Conservation (phyloP, 2,797 vertebrate genomes). For the Sciurus carolinensis region DNA sequence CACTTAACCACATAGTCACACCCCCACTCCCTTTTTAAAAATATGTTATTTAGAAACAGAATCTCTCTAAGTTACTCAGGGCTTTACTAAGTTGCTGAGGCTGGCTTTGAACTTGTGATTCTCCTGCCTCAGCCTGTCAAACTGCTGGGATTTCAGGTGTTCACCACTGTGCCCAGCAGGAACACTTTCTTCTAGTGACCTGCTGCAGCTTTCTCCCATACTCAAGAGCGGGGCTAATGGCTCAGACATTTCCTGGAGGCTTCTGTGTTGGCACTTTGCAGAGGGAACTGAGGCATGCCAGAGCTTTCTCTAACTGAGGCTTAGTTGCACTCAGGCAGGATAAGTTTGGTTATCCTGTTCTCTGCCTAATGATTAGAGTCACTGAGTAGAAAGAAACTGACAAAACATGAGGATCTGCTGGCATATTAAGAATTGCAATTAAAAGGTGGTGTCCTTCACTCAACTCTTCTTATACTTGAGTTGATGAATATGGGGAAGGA, state of each 20-base stretch:
- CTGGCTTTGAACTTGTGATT: too few species aligned
- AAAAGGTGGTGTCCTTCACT: neutral
- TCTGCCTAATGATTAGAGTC: neutral
- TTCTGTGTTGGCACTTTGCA: neutral
- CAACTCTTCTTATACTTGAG: neutral
- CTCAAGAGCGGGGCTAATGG: neutral
- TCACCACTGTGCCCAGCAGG: neutral
- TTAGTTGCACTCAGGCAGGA: too few species aligned
- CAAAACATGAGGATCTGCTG: neutral
- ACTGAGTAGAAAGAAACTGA: neutral
- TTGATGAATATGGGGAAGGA: accelerated
- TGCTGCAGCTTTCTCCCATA: accelerated
- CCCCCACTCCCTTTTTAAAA: too few species aligned
- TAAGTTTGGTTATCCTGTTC: neutral
- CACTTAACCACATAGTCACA: too few species aligned
- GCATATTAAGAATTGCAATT: neutral
- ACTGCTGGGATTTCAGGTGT: too few species aligned
- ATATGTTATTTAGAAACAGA: too few species aligned
- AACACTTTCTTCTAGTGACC: neutral
- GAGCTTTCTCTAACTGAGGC: neutral
- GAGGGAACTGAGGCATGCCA: accelerated
- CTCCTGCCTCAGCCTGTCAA: too few species aligned
- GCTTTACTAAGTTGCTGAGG: too few species aligned
- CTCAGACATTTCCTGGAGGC: too few species aligned
- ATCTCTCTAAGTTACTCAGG: too few species aligned